Evolutionary conservation across 1,140 invertebrate species (phyloP).

Genomic region (Hyposmocoma kahamanoa): DNA sequence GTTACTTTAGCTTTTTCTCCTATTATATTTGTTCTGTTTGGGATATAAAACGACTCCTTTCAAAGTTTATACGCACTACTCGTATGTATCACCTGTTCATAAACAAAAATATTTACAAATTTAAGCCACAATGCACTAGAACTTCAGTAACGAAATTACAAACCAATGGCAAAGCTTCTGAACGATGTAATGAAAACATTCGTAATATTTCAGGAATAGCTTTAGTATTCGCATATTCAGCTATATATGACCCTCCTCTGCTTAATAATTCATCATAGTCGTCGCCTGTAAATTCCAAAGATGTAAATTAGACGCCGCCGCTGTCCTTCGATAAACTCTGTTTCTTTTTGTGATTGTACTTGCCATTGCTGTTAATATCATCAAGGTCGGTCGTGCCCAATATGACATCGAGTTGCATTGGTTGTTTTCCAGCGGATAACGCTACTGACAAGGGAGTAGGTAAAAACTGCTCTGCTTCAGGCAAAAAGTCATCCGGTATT

Average conservation of each 20-base stretch:
- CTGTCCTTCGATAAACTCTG: background rate
- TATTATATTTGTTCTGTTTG: too few species aligned
- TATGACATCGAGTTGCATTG: slow-evolving; percentile 69
- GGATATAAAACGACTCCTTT: too few species aligned
- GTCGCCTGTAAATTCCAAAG: slow-evolving; percentile 23
- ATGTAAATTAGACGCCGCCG: background rate
- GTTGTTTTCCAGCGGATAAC: slow-evolving; percentile 58
- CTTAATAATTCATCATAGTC: slow-evolving; percentile 27
- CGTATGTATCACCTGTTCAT: too few species aligned
- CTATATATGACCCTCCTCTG: slow-evolving; percentile 19
- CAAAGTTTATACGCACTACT: too few species aligned
- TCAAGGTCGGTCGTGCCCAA: slow-evolving; percentile 77
- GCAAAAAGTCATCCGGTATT: slow-evolving; percentile 74
- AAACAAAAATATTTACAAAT: too few species aligned
- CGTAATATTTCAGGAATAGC: slow-evolving; percentile 35
- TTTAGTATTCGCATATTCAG: slow-evolving; percentile 26
- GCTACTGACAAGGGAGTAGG: slow-evolving; percentile 65
- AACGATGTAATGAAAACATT: slow-evolving; percentile 28
- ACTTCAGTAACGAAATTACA: slow-evolving; percentile 2
- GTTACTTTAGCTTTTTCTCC: too few species aligned
- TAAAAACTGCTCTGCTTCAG: slow-evolving; percentile 73
- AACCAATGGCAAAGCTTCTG: slow-evolving; percentile 29
- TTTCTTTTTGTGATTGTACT: slow-evolving; percentile 2
- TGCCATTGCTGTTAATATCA: slow-evolving; percentile 72
- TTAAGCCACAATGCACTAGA: background rate